Conservation (phyloP, 1,140 invertebrate genomes). For the Leptoteleia sp. region DNA sequence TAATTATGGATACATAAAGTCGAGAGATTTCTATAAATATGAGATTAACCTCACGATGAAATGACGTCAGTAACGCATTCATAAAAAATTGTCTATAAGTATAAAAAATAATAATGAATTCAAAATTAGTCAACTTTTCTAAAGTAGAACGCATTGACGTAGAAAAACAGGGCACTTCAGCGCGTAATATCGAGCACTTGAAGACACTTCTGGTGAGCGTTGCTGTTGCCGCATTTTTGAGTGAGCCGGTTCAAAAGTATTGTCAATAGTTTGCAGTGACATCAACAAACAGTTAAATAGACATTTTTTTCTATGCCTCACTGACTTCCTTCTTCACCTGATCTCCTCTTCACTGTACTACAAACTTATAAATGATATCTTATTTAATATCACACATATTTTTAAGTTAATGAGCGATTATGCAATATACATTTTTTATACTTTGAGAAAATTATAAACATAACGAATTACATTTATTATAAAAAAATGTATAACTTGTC, state of each 20-base stretch:
- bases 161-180: conserved; percentile 39
- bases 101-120: conserved; percentile 14
- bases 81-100: neutral
- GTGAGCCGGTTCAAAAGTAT: conserved; percentile 38
- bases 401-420: too few relatives aligned
- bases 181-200: conserved; percentile 47
- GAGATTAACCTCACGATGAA: too few relatives aligned
- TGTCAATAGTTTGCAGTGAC: conserved; percentile 50
- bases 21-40: too few relatives aligned
- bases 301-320: conserved; percentile 17
- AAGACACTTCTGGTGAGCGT: conserved; percentile 39
- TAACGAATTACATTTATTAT: too few relatives aligned
- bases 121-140: conserved; percentile 29
- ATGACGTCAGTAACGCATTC: neutral
- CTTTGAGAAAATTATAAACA: too few relatives aligned
- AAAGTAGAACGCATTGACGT: conserved; percentile 41
- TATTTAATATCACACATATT: too few relatives aligned
- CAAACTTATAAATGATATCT: too few relatives aligned
- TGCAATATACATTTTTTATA: too few relatives aligned
- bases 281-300: conserved; percentile 30
- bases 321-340: conserved; percentile 16
- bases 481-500: too few relatives aligned
- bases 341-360: conserved; percentile 23
- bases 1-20: too few relatives aligned
- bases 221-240: conserved; percentile 42